A percentile compares a stretch with the other conserved stretches of the same genome.
Evolutionary conservation across 1,140 invertebrate genomes (phyloP).

Genomic region (Trichonephila clavata): DNA sequence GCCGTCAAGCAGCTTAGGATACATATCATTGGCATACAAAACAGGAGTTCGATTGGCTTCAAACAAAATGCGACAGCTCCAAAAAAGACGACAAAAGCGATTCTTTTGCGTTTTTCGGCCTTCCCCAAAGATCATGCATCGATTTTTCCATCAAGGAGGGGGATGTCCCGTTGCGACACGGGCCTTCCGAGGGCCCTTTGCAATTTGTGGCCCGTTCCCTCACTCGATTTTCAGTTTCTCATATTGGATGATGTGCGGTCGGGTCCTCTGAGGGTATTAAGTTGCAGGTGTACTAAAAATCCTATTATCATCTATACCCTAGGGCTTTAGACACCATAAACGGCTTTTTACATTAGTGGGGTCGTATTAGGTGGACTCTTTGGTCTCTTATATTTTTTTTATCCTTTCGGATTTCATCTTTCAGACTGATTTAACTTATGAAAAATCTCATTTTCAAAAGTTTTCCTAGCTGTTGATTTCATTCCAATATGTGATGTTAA

Average conservation of each 20-base stretch:
- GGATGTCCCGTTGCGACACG: neutral
- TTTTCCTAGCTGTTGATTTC: too few species aligned
- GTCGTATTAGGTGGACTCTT: neutral
- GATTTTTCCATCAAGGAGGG: slow-evolving; percentile 59
- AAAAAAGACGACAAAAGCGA: slow-evolving; percentile 64
- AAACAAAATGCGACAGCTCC: slow-evolving; percentile 50
- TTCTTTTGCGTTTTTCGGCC: slow-evolving; percentile 13
- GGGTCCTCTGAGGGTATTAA: slow-evolving; percentile 44
- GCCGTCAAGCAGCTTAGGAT: slow-evolving; percentile 39
- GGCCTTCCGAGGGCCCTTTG: neutral
- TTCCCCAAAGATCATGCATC: slow-evolving; percentile 44
- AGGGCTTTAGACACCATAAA: neutral
- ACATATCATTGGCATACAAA: slow-evolving; percentile 69
- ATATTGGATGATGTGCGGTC: slow-evolving; percentile 42
- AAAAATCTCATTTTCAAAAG: too few species aligned
- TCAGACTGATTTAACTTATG: too few species aligned
- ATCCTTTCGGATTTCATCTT: too few species aligned
- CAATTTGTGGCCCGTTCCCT: slow-evolving; percentile 34
- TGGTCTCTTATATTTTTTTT: too few species aligned
- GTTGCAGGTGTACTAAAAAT: slow-evolving; percentile 37
- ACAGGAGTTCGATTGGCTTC: slow-evolving; percentile 66
- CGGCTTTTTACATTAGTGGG: slow-evolving; percentile 26
- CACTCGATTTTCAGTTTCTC: slow-evolving; percentile 5
- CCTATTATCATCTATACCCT: slow-evolving; percentile 41
- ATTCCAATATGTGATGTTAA: too few species aligned